These are phyloP conservation scores for Ceratina japonica DNA, from an alignment of 1,140 invertebrate species.

Conservation along the genomic window DNA sequence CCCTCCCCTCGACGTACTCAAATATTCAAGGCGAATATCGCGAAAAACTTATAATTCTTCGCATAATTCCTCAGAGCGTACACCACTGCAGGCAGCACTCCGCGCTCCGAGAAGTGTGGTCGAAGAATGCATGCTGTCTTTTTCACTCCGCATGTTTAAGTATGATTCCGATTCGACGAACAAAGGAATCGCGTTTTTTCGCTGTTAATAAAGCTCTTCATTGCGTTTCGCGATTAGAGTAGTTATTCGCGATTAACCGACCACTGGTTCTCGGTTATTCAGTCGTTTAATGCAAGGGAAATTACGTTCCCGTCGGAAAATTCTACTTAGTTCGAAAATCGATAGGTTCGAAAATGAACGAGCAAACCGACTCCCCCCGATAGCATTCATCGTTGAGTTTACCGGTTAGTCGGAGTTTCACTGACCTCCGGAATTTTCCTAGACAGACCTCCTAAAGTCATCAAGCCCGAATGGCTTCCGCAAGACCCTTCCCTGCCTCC, in stretches of 20 bases:
- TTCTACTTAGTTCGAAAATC: constrained; percentile 4
- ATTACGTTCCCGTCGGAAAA: not conserved
- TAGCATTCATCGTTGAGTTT: constrained; percentile 8
- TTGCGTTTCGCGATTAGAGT: too few relatives aligned
- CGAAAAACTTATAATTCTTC: constrained; percentile 1
- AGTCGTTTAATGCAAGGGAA: not conserved
- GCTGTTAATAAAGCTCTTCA: too few relatives aligned
- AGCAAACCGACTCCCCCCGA: not conserved
- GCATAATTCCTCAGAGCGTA: not conserved
- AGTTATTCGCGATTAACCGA: too few relatives aligned
- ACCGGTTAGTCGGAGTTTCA: constrained; percentile 14
- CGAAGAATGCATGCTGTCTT: too few relatives aligned
- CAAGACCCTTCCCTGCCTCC: constrained; percentile 18
- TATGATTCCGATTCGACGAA: not conserved
- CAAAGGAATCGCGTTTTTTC: too few relatives aligned
- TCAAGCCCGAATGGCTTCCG: constrained; percentile 31
- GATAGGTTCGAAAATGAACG: constrained; percentile 17
- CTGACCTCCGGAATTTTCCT: constrained; percentile 38
- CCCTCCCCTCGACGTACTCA: not conserved
- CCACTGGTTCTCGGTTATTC: not conserved
- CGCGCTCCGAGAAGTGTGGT: too few relatives aligned
- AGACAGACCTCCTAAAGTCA: constrained; percentile 37
- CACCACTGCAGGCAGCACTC: too few relatives aligned
- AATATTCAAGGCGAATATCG: constrained; percentile 23
- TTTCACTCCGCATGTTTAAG: too few relatives aligned